phyloP scores from a whole-genome alignment of 1,140 invertebrate genomes.

The Asobara japonica region DNA sequence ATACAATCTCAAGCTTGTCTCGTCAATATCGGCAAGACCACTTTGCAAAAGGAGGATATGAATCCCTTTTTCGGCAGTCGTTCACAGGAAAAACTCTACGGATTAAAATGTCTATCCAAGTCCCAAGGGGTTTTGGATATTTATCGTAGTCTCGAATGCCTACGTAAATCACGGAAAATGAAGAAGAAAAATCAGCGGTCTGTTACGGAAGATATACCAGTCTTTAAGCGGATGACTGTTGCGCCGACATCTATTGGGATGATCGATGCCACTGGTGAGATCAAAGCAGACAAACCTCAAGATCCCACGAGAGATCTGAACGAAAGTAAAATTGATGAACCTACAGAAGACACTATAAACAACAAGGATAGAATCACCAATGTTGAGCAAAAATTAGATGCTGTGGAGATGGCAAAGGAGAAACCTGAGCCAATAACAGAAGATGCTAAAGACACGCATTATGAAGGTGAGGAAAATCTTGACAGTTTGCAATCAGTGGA shows the following conservation, averaged over 20 bases:
- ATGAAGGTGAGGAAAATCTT: constrained; percentile 57
- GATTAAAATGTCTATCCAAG: constrained; percentile 67
- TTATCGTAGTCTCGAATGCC: constrained; percentile 61
- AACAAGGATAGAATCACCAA: no score
- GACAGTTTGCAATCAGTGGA: constrained; percentile 63
- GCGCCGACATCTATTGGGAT: constrained; percentile 39
- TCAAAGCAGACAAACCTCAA: not conserved
- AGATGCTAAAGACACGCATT: constrained; percentile 12
- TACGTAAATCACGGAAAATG: constrained; percentile 42
- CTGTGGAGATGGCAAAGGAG: not conserved
- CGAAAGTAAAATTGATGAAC: not conserved
- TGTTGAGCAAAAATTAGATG: no score
- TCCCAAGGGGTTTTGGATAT: constrained; percentile 69
- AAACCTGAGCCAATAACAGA: no score
- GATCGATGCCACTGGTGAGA: constrained; percentile 5
- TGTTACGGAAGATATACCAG: constrained; percentile 53
- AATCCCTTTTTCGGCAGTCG: constrained; percentile 49
- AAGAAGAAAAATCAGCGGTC: constrained; percentile 50
- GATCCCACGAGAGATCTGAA: no score
- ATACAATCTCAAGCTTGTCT: constrained; percentile 60
- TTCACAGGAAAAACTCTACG: constrained; percentile 69
- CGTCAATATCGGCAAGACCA: constrained; percentile 45
- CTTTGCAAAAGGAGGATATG: constrained; percentile 37
- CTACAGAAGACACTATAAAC: not conserved
- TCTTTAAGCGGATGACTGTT: constrained; percentile 50